These are phyloP conservation scores for Macropis europaea DNA, from an alignment of 2,888 invertebrate species.

Conservation along the genomic window DNA sequence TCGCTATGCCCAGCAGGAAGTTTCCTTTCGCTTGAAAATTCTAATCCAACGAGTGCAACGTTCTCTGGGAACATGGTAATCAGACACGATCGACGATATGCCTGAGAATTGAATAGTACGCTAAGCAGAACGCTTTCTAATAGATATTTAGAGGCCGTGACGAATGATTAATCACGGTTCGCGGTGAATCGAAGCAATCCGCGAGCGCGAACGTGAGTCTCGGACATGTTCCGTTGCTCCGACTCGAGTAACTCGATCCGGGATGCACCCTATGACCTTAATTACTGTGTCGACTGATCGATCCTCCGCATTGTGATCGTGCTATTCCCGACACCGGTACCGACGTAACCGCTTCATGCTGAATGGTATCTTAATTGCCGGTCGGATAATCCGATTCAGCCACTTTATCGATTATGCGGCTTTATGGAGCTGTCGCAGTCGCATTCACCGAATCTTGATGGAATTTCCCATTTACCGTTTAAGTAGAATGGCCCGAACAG, in stretches of 20 bases:
- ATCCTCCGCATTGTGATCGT: conserved; percentile 63
- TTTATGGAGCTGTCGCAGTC: conserved; percentile 47
- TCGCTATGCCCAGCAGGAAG: too few species aligned
- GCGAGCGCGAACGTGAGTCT: conserved; percentile 42
- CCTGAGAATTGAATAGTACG: conserved; percentile 1
- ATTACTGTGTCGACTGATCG: conserved; percentile 63
- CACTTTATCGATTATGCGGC: conserved; percentile 59
- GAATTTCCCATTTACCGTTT: conserved; percentile 34
- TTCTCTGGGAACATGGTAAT: background rate
- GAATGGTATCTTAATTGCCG: conserved; percentile 64
- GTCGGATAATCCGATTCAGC: conserved; percentile 59
- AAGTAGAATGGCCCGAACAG: conserved; percentile 25
- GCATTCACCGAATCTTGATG: conserved; percentile 37
- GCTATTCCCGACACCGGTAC: conserved; percentile 59
- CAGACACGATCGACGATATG: conserved; percentile 8
- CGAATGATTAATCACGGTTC: conserved; percentile 55
- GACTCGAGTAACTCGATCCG: conserved; percentile 45
- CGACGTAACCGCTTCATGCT: conserved; percentile 53
- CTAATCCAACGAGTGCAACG: too few species aligned
- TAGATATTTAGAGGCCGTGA: conserved; percentile 15
- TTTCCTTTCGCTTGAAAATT: too few species aligned
- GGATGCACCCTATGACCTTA: conserved; percentile 62
- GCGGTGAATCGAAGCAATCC: conserved; percentile 40
- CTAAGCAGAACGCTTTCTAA: conserved; percentile 12
- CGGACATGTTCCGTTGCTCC: conserved; percentile 37